A percentile compares a stretch with the other conserved stretches of the same genome.
Conservation (phyloP, 2,888 invertebrate genomes). For the Nomada ferruginata region DNA sequence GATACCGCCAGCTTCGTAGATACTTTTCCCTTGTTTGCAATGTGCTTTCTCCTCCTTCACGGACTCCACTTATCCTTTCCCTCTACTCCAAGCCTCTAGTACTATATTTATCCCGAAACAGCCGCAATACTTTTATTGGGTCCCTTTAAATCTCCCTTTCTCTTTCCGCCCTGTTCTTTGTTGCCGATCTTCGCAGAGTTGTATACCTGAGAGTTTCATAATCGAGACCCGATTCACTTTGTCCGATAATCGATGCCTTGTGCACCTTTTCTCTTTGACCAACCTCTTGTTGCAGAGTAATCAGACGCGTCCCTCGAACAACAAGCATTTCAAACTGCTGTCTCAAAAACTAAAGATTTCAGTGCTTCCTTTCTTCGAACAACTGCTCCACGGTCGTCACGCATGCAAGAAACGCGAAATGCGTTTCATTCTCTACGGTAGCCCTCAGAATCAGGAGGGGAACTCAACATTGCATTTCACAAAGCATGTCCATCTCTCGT, state of each 20-base stretch:
- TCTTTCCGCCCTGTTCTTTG: not conserved
- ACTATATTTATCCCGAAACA: conserved; percentile 75
- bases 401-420: not conserved
- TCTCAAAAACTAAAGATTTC: not conserved
- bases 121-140: conserved; percentile 45
- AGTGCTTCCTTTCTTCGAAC: conserved; percentile 7
- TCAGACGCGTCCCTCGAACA: conserved; percentile 3
- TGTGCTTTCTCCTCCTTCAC: conserved; percentile 36
- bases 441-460: not conserved
- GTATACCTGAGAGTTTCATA: conserved; percentile 13
- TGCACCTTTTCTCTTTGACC: conserved; percentile 7
- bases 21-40: conserved; percentile 41
- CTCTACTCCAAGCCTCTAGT: conserved; percentile 65
- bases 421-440: not conserved
- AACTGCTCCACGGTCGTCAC: not conserved
- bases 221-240: not conserved
- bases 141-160: conserved; percentile 10
- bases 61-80: conserved; percentile 57
- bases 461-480: conserved; percentile 18
- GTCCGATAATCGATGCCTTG: not conserved
- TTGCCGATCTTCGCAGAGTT: not conserved
- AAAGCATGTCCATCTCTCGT: conserved; percentile 28
- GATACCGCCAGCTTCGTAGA: not conserved
- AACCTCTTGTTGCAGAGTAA: conserved; percentile 9
- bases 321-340: not conserved